A percentile compares a stretch with the other conserved stretches of the same genome.
Evolutionary conservation across 2,888 invertebrate species (phyloP).

Genomic region (Amphimallon solstitiale): DNA sequence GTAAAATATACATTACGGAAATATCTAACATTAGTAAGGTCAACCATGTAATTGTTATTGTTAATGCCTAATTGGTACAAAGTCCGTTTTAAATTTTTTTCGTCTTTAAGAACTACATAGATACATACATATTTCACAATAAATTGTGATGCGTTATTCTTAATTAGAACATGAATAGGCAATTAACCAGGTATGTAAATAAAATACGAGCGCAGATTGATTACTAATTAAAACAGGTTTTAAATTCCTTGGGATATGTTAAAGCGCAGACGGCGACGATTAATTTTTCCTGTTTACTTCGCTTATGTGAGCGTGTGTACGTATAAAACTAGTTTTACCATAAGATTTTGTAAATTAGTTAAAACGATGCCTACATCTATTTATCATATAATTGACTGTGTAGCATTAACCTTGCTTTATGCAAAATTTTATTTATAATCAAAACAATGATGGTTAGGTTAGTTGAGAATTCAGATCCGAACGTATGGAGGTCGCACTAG

Average conservation of each 20-base stretch:
- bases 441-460: conserved; percentile 17
- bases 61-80: conserved; percentile 2
- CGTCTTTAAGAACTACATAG: too few species aligned
- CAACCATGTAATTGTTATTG: not conserved
- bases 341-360: conserved; percentile 29
- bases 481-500: not conserved
- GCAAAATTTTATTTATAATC: conserved; percentile 25
- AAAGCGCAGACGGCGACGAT: conserved; percentile 17
- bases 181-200: conserved; percentile 3
- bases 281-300: conserved; percentile 25
- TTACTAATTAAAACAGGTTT: conserved; percentile 29
- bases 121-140: not conserved
- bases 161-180: conserved; percentile 8
- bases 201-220: conserved; percentile 13
- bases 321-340: conserved; percentile 29
- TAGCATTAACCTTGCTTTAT: conserved; percentile 23
- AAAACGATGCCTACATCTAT: conserved; percentile 26
- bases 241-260: conserved; percentile 3
- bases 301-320: not conserved
- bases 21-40: conserved; percentile 16
- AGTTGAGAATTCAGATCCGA: conserved; percentile 12
- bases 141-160: conserved; percentile 13
- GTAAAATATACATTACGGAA: not conserved
- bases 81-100: not conserved
- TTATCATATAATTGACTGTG: conserved; percentile 15